phyloP scores from a whole-genome alignment of 2,113 vertebrate genomes.

The Austrofundulus limnaeus region DNA sequence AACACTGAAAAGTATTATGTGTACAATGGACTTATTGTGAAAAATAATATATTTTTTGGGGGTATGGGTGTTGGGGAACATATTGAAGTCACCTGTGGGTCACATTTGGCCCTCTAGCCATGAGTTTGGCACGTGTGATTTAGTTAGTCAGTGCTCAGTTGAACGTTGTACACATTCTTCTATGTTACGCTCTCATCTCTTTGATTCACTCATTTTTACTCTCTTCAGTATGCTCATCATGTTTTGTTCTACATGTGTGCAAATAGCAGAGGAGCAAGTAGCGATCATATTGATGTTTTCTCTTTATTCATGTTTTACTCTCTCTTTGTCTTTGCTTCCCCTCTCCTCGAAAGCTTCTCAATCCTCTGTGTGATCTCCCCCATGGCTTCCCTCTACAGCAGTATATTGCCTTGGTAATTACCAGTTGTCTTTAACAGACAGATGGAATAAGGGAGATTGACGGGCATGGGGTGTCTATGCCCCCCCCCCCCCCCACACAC shows the following conservation, averaged over 20 bases:
- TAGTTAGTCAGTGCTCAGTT: too few species aligned
- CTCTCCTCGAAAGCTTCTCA: conserved; percentile 49
- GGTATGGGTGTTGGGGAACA: too few species aligned
- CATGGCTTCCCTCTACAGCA: conserved; percentile 65
- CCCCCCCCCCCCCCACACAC: too few species aligned
- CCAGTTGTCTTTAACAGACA: conserved; percentile 81
- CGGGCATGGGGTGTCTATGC: conserved; percentile 66
- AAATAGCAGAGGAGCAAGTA: conserved; percentile 35
- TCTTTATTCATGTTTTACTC: conserved; percentile 49
- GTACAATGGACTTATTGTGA: too few species aligned
- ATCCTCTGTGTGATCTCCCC: conserved; percentile 60
- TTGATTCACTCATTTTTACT: conserved; percentile 25
- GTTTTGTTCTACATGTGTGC: conserved; percentile 32
- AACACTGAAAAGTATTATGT: too few species aligned
- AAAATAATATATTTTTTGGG: too few species aligned
- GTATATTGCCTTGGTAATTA: conserved; percentile 76
- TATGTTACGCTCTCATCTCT: not conserved
- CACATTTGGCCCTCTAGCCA: too few species aligned
- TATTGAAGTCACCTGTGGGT: too few species aligned
- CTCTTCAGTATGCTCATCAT: conserved; percentile 28
- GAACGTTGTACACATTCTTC: too few species aligned
- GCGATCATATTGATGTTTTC: conserved; percentile 48
- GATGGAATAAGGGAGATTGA: conserved; percentile 80
- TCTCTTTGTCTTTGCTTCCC: conserved; percentile 20
- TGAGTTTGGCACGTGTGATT: too few species aligned